Evolutionary conservation across 1,140 invertebrate genomes (phyloP).

Genomic region (Drosophila equinoxialis): DNA sequence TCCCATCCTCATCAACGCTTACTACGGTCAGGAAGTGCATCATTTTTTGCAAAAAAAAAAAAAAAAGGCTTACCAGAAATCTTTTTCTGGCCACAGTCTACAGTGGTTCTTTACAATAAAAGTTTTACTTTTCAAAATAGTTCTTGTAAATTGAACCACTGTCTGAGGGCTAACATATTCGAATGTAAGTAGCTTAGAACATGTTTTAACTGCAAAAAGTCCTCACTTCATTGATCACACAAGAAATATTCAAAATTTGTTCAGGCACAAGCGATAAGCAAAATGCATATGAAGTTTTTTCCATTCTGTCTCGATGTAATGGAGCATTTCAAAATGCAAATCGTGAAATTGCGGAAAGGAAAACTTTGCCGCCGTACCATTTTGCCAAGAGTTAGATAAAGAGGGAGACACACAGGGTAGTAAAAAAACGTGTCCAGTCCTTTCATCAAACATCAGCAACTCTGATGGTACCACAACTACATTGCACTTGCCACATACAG

Average conservation of each 20-base stretch:
- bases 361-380: conserved; percentile 41
- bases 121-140: background rate
- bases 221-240: conserved; percentile 66
- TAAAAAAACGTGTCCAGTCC: conserved; percentile 29
- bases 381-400: background rate
- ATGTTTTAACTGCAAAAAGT: conserved; percentile 47
- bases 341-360: conserved; percentile 33
- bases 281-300: conserved; percentile 57
- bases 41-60: conserved; percentile 44
- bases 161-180: background rate
- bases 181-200: conserved; percentile 65
- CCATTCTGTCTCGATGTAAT: conserved; percentile 42
- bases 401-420: conserved; percentile 12
- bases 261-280: conserved; percentile 63
- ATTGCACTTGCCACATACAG: conserved; percentile 59
- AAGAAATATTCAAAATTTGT: conserved; percentile 67
- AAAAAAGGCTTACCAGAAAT: conserved; percentile 17
- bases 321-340: conserved; percentile 73
- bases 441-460: conserved; percentile 20
- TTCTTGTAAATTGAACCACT: conserved; percentile 14
- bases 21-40: conserved; percentile 65
- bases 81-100: background rate
- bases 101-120: background rate
- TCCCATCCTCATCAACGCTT: background rate
- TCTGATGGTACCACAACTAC: conserved; percentile 4